phyloP scores from a whole-genome alignment of 2,888 invertebrate genomes.

The Onthophagus sagittarius region DNA sequence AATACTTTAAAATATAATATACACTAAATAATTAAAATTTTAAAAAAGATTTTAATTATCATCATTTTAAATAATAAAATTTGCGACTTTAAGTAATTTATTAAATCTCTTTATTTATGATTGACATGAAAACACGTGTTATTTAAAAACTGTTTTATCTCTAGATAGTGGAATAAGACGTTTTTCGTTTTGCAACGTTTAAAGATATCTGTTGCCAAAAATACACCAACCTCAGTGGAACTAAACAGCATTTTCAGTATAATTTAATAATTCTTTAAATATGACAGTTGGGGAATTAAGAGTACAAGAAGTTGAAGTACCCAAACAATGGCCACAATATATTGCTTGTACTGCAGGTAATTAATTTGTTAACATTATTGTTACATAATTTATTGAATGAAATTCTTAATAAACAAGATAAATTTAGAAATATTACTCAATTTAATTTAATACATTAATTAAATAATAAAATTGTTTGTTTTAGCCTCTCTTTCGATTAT shows the following conservation, averaged over 20 bases:
- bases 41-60: too few species aligned
- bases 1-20: too few species aligned
- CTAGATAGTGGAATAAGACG: too few species aligned
- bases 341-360: neutral
- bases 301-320: neutral
- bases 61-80: too few species aligned
- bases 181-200: too few species aligned
- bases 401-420: neutral
- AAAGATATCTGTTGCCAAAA: neutral
- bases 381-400: neutral
- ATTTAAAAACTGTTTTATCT: too few species aligned
- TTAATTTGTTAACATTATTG: too few species aligned
- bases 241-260: too few species aligned
- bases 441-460: neutral
- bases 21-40: too few species aligned
- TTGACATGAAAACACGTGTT: too few species aligned
- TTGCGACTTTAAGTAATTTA: too few species aligned
- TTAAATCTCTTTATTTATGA: too few species aligned
- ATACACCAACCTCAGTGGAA: neutral
- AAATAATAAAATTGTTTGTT: neutral
- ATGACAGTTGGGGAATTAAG: neutral
- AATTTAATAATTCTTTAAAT: neutral
- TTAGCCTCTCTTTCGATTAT: conserved; percentile 17
- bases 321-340: neutral
- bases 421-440: neutral